Evolutionary conservation across 2,888 invertebrate genomes (phyloP).

Genomic region (Tachina lurida): DNA sequence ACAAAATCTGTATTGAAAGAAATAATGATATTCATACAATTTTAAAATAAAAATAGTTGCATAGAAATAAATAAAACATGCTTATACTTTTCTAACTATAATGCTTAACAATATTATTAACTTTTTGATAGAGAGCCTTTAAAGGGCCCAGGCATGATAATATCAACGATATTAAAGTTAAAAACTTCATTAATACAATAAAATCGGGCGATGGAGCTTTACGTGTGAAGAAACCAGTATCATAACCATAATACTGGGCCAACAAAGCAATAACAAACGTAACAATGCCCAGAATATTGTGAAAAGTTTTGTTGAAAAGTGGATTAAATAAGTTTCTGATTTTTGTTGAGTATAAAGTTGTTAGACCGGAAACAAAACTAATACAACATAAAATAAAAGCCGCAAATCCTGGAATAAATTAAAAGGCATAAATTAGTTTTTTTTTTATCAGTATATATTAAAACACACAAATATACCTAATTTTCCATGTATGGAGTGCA

Average conservation of each 20-base stretch:
- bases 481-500: slow-evolving; percentile 77
- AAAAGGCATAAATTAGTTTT: background rate
- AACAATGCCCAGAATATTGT: slow-evolving; percentile 78
- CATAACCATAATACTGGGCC: slow-evolving; percentile 80
- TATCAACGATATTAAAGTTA: slow-evolving; percentile 78
- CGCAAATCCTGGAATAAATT: slow-evolving; percentile 75
- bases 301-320: slow-evolving; percentile 79
- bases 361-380: slow-evolving; percentile 78
- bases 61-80: background rate
- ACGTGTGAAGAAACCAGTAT: slow-evolving; percentile 78
- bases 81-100: slow-evolving; percentile 61
- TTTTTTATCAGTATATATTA: background rate
- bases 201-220: slow-evolving; percentile 74
- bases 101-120: slow-evolving; percentile 73
- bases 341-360: slow-evolving; percentile 77
- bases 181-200: slow-evolving; percentile 76
- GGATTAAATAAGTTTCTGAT: slow-evolving; percentile 77
- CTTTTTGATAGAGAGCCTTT: slow-evolving; percentile 76
- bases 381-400: slow-evolving; percentile 79
- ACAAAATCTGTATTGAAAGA: slow-evolving; percentile 29
- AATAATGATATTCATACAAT: slow-evolving; percentile 1
- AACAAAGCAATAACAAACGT: slow-evolving; percentile 79
- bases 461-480: slow-evolving; percentile 74
- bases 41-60: background rate
- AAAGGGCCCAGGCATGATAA: slow-evolving; percentile 78